phyloP scores from a whole-genome alignment of 2,797 vertebrate genomes.

The Acanthornis magna region DNA sequence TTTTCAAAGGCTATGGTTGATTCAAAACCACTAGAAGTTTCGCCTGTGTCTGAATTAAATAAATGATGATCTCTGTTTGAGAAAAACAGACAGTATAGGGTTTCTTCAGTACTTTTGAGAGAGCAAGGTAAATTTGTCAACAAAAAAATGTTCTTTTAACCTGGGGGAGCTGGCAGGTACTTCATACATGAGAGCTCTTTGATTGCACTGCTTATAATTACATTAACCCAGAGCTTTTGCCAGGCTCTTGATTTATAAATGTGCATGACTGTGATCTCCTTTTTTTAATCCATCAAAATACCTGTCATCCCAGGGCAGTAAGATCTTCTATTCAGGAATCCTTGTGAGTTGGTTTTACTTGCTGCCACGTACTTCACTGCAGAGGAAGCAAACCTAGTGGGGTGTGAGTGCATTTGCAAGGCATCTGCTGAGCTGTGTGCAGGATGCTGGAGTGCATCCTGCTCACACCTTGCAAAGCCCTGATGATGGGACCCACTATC shows the following conservation, averaged over 20 bases:
- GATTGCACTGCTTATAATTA: neutral
- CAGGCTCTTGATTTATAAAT: neutral
- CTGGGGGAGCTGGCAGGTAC: neutral
- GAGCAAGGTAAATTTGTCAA: neutral
- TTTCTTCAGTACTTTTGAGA: neutral
- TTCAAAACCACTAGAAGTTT: neutral
- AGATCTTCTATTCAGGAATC: neutral
- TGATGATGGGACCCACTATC: neutral
- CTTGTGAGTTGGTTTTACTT: neutral
- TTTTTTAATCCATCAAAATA: neutral
- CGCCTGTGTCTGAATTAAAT: neutral
- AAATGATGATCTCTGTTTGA: neutral
- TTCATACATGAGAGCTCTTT: neutral
- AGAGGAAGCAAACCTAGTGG: neutral
- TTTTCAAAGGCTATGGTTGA: neutral
- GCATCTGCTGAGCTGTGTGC: neutral
- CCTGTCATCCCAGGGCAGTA: neutral
- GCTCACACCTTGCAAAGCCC: neutral
- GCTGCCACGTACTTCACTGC: neutral
- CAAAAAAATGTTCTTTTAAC: neutral
- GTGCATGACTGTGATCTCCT: neutral
- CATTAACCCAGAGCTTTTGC: neutral
- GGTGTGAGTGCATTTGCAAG: accelerated
- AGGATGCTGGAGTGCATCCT: neutral
- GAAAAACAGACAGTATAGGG: neutral